Evolutionary conservation across 1,140 invertebrate species (phyloP).

Genomic region (Drosophila virilis): DNA sequence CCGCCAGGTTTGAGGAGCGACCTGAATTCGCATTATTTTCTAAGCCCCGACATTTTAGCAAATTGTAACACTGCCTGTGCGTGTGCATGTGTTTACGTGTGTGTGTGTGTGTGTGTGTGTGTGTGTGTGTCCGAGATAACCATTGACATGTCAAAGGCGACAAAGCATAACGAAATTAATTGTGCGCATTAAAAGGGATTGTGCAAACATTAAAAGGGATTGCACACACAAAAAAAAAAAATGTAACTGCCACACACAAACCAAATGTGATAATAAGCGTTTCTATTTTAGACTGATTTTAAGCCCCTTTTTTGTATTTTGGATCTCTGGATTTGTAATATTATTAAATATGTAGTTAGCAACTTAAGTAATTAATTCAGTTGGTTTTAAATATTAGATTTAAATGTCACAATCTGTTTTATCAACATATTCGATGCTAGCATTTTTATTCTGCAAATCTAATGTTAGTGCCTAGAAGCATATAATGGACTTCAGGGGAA

Average conservation of each 20-base stretch:
- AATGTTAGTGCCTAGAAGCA: too few species aligned
- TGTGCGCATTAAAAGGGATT: constrained; percentile 73
- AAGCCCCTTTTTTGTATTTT: constrained; percentile 17
- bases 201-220: constrained; percentile 72
- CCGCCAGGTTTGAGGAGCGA: constrained; percentile 17
- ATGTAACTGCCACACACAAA: constrained; percentile 58
- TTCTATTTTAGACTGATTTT: constrained; percentile 55
- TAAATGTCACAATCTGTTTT: background rate
- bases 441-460: too few species aligned
- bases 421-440: too few species aligned
- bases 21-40: constrained; percentile 49
- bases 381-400: constrained; percentile 2
- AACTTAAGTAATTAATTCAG: constrained; percentile 1
- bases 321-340: constrained; percentile 2
- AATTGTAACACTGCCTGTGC: constrained; percentile 41
- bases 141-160: constrained; percentile 64
- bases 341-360: background rate
- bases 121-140: constrained; percentile 17
- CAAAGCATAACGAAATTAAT: constrained; percentile 77
- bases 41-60: constrained; percentile 65
- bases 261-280: constrained; percentile 67
- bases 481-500: too few species aligned
- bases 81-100: too few species aligned
- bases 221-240: constrained; percentile 22
- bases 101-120: constrained; percentile 18